Evolutionary conservation across 2,888 invertebrate species (phyloP), one percentile per base, ranked within the genome.

Genomic region (Mythimna albipuncta): DNA sequence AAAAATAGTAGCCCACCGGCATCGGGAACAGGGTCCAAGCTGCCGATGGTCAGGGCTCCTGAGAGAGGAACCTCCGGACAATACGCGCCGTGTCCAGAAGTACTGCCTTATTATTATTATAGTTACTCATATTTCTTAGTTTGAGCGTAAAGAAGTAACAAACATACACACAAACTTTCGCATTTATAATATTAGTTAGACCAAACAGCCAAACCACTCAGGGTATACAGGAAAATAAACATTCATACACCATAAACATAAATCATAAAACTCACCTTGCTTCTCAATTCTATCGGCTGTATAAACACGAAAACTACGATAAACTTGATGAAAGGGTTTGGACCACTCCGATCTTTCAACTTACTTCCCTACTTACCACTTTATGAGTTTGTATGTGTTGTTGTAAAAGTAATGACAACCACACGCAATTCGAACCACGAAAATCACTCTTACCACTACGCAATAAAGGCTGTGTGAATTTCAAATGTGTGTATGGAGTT

Each of bases 251-350:
- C 21, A 58, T 38, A 57, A 54, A 41, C 26, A 65, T 0, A 6
- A 32, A 54, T n/a, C 41, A 32, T 69, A 44, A 68, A 58, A 62
- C 6, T 10, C n/a, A 26, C 35, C 68, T 71, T 19, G 16, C 9
- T 54, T 55, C 16, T 13, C 47, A 64, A 64, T 21, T 4, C 11
- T 21, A n/a, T 71, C 19, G n/a, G 2, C 5, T 11, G 11, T 38
- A 59, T 26, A 65, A 72, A 72, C 44, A 64, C 7, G 19, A 11
- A 11, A 44, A 52, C 19, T 59, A 35, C 62, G 69, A 54, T 21
- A 54, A 54, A 72, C 52, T 59, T 16, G 52, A 26, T 52, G 59
- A 52, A 65, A 54, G 16, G n/a, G 50, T 65, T 26, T 11, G 35
- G 44, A 47, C 65, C 41, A 35, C 21, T 44, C 32, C 16, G 11